A percentile compares a stretch with the other conserved stretches of the same genome.
phyloP scores from a whole-genome alignment of 2,888 invertebrate genomes.

The Antitype chi region DNA sequence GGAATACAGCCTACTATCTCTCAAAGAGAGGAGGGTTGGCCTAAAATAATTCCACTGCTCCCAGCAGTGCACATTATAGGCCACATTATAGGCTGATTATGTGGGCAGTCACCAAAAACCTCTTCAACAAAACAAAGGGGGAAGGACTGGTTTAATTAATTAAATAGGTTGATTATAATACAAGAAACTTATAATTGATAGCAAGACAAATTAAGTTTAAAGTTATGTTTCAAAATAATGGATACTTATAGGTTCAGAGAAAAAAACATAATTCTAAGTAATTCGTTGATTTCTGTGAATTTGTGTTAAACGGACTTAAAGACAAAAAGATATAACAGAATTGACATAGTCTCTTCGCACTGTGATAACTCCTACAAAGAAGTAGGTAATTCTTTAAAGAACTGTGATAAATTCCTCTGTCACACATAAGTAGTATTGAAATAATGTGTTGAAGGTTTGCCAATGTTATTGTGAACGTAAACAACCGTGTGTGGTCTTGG shows the following conservation, averaged over 20 bases:
- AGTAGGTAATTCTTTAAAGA: conserved; percentile 30
- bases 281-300: background rate
- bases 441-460: conserved; percentile 61
- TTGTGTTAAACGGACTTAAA: too few species aligned
- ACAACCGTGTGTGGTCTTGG: conserved; percentile 54
- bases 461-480: conserved; percentile 46
- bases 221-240: background rate
- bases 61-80: too few species aligned
- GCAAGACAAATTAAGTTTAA: background rate
- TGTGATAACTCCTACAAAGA: background rate
- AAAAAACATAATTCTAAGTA: background rate
- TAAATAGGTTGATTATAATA: background rate
- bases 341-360: background rate
- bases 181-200: background rate
- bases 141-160: background rate
- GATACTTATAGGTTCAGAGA: background rate
- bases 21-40: too few species aligned
- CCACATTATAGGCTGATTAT: too few species aligned
- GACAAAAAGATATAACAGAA: background rate
- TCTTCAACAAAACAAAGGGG: background rate
- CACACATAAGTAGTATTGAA: conserved; percentile 47
- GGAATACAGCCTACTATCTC: too few species aligned
- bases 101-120: background rate
- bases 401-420: conserved; percentile 29
- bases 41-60: too few species aligned